Evolutionary conservation across 2,797 vertebrate species (phyloP).

Genomic region (Peromyscus attwateri): DNA sequence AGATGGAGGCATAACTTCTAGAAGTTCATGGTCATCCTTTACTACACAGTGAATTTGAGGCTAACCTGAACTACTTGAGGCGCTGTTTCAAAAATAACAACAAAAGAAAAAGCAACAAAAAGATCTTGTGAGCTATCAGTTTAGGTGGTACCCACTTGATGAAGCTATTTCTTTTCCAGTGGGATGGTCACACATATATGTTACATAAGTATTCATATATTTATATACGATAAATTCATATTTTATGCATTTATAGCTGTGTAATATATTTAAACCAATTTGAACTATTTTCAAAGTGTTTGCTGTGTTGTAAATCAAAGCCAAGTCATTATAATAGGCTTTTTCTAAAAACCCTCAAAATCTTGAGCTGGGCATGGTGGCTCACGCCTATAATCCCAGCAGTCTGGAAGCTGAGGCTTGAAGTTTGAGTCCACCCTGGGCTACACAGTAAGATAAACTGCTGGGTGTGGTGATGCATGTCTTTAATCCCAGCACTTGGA

Average conservation of each 20-base stretch:
- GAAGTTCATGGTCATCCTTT: background rate
- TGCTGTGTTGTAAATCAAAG: constrained; percentile 26
- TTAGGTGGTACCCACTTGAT: constrained; percentile 9
- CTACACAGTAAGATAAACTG: background rate
- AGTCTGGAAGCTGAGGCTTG: background rate
- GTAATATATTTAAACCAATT: constrained; percentile 7
- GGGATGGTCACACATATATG: background rate
- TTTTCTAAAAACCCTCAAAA: constrained; percentile 27
- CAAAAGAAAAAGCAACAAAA: background rate
- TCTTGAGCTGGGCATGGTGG: background rate
- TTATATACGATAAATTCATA: background rate
- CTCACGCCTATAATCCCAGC: background rate
- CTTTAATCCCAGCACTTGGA: background rate
- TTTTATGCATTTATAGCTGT: constrained; percentile 17
- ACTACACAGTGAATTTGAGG: background rate
- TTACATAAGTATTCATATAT: background rate
- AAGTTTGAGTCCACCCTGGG: background rate
- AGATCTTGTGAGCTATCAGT: background rate
- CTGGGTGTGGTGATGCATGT: background rate
- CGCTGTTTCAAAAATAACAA: background rate
- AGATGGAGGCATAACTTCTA: background rate
- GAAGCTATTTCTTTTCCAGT: constrained; percentile 4
- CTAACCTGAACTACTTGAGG: background rate
- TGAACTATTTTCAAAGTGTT: constrained; percentile 49
- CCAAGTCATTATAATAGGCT: constrained; percentile 29